phyloP scores from a whole-genome alignment of 2,888 invertebrate species.

The Priapulus caudatus region DNA sequence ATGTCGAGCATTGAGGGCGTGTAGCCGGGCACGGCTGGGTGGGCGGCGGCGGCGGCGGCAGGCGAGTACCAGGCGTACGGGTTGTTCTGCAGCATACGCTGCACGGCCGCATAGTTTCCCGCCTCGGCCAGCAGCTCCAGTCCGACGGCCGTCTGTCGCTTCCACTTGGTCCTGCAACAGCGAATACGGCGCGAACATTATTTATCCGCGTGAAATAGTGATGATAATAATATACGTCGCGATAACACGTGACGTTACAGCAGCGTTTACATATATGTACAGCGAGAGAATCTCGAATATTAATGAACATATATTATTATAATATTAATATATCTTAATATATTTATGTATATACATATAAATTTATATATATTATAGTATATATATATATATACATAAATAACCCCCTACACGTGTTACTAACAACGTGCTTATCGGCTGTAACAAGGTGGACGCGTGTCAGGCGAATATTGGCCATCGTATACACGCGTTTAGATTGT shows the following conservation, averaged over 20 bases:
- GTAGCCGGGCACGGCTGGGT: not conserved
- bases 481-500: too few species aligned
- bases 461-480: too few species aligned
- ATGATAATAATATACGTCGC: too few species aligned
- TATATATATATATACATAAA: too few species aligned
- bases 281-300: not conserved
- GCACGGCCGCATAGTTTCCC: slow-evolving; percentile 96
- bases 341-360: too few species aligned
- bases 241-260: not conserved
- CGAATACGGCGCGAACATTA: not conserved
- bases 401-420: too few species aligned
- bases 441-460: too few species aligned
- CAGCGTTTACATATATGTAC: not conserved
- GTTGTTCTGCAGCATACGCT: slow-evolving; percentile 53
- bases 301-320: too few species aligned
- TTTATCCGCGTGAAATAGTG: not conserved
- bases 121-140: slow-evolving; percentile 91
- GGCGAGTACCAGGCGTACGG: slow-evolving; percentile 34
- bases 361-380: too few species aligned
- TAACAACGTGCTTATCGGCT: too few species aligned
- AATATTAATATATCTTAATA: too few species aligned
- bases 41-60: slow-evolving; percentile 14
- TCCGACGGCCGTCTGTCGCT: slow-evolving; percentile 94
- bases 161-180: slow-evolving; percentile 85
- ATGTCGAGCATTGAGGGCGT: not conserved